Evolutionary conservation across 2,113 vertebrate genomes (phyloP), one percentile per base, ranked within the genome.

Genomic region (Salvelinus sp.): DNA sequence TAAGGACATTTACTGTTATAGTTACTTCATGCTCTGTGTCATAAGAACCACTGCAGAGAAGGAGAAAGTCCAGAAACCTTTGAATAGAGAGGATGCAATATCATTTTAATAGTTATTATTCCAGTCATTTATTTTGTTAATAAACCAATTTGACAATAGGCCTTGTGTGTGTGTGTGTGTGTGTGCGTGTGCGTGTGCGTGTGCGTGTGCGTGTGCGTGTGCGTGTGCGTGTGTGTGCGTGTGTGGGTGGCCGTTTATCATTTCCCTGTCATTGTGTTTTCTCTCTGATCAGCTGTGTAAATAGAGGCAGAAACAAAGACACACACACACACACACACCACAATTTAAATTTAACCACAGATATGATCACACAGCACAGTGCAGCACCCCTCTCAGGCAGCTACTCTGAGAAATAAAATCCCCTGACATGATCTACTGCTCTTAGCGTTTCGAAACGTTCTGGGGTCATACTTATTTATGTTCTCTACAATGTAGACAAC

Each of bases 291-390:
- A 30, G 47, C 14, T 47, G 30, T 44, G 16, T 54, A 58, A 22
- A 72, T 22, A 58, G 22, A 60, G 28, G 44, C 72, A 2, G 38
- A 44, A 2, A 74, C 58, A 20, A 23, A 48, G 25, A 65, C 33
- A 62, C 27, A 48, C 38, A 38, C 33, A 27, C 5, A 44, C 62
- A 60, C 33, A 27, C 14, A n/a, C 66, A 18, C 14, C 82, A 44
- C 38, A 44, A 44, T 44, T 68, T 7, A 28, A 44, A 44, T 12
- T 38, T 7, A 28, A 82, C 79, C 82, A 81, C 58, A 80, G 89
- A 91, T 90, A 89, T 80, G 81, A 90, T 91, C 90, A 72, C 58
- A 66, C 74, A 7, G 77, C 83, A 79, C 23, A 22, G 70, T 78
- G 87, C 84, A 74, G 85, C 83, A 65, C 67, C 13, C 81, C 87